These are phyloP conservation scores for Chironomus striatipennis DNA, from an alignment of 1,140 invertebrate genomes.

Conservation along the genomic window DNA sequence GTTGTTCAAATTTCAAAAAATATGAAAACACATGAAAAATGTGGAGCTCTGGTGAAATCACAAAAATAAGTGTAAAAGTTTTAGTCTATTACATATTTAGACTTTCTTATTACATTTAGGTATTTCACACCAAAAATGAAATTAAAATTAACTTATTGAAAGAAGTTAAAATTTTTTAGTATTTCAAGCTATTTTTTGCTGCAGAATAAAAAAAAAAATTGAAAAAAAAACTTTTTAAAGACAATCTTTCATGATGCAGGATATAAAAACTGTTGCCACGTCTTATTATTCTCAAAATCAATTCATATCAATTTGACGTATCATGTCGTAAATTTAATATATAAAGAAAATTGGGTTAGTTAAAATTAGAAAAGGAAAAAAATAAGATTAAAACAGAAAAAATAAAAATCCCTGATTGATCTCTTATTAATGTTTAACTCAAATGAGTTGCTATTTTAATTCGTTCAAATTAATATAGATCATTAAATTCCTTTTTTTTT, in stretches of 20 bases:
- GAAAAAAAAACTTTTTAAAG: neutral
- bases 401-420: neutral
- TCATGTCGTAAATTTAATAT: neutral
- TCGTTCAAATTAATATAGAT: no score
- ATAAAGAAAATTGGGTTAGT: neutral
- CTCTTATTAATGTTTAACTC: no score
- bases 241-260: neutral
- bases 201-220: no score
- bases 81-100: no score
- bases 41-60: neutral
- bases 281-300: neutral
- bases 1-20: neutral
- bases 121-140: no score
- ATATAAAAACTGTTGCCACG: neutral
- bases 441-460: no score
- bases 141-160: no score
- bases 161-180: no score
- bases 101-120: no score
- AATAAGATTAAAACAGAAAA: neutral
- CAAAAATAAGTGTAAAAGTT: neutral
- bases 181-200: no score
- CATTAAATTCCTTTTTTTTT: no score
- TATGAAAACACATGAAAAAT: no score
- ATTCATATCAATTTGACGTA: constrained; percentile 14
- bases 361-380: neutral